phyloP scores from a whole-genome alignment of 2,797 vertebrate genomes.

The Callimico goeldii region DNA sequence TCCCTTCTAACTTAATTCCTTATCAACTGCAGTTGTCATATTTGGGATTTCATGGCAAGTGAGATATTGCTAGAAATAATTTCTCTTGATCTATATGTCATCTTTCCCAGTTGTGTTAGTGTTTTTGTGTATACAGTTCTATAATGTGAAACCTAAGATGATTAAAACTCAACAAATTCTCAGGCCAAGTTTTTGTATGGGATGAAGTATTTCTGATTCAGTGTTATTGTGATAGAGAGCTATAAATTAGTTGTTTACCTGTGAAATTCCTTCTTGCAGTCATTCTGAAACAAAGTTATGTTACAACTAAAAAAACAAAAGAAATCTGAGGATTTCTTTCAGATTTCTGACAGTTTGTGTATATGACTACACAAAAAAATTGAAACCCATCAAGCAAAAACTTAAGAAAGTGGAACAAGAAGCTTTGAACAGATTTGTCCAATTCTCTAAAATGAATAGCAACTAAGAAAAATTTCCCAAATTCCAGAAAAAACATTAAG shows the following conservation, averaged over 20 bases:
- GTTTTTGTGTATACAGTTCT: neutral
- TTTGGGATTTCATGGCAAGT: neutral
- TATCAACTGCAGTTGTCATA: neutral
- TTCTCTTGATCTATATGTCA: neutral
- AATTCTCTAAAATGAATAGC: slow-evolving; percentile 14
- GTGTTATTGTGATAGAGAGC: slow-evolving; percentile 10
- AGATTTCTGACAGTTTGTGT: neutral
- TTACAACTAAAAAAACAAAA: neutral
- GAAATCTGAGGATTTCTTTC: neutral
- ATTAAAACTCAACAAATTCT: slow-evolving; percentile 47
- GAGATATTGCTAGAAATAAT: neutral
- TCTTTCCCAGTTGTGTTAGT: neutral
- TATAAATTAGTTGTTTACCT: neutral
- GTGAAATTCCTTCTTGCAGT: neutral
- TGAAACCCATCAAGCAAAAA: neutral
- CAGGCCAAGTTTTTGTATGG: neutral
- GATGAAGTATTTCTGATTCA: slow-evolving; percentile 45
- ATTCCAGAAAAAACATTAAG: slow-evolving; percentile 23
- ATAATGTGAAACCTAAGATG: neutral
- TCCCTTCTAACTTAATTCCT: neutral
- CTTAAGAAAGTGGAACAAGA: slow-evolving; percentile 39
- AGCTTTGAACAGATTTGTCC: neutral
- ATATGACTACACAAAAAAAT: neutral
- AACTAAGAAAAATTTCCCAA: neutral
- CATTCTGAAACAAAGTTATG: slow-evolving; percentile 65